A percentile compares a stretch with the other conserved stretches of the same genome.
These are phyloP conservation scores for Poecile montanus DNA, from an alignment of 2,797 vertebrate species.

Conservation along the genomic window DNA sequence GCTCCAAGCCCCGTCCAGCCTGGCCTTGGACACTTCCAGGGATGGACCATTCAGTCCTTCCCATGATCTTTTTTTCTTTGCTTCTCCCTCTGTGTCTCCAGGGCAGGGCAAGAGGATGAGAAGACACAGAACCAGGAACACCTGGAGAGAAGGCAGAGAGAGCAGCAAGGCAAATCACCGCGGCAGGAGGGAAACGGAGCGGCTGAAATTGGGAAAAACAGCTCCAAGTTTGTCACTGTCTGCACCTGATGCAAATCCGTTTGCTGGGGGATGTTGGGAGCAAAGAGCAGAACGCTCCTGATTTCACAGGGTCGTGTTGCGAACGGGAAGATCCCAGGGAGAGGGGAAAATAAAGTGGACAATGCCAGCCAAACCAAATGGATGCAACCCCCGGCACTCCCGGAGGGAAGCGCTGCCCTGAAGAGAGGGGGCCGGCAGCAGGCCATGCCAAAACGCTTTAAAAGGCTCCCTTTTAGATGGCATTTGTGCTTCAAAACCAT, in stretches of 20 bases:
- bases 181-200: neutral
- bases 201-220: neutral
- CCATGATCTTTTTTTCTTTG: neutral
- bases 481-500: conserved; percentile 59
- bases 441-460: neutral
- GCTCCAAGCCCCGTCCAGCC: rapidly evolving
- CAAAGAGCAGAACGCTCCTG: neutral
- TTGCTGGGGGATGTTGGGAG: neutral
- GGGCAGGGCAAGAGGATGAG: neutral
- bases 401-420: neutral
- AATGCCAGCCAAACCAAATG: neutral
- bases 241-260: conserved; percentile 18
- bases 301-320: neutral
- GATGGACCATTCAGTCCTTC: neutral
- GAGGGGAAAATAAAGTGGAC: neutral
- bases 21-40: neutral
- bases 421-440: neutral
- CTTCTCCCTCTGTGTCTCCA: neutral
- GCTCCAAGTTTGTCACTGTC: conserved; percentile 22
- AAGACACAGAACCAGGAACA: neutral
- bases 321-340: neutral
- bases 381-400: too few relatives aligned
- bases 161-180: neutral
- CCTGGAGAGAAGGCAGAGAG: neutral
- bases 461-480: conserved; percentile 24